Evolutionary conservation across 2,888 invertebrate species (phyloP).

Genomic region (Macropis europaea): DNA sequence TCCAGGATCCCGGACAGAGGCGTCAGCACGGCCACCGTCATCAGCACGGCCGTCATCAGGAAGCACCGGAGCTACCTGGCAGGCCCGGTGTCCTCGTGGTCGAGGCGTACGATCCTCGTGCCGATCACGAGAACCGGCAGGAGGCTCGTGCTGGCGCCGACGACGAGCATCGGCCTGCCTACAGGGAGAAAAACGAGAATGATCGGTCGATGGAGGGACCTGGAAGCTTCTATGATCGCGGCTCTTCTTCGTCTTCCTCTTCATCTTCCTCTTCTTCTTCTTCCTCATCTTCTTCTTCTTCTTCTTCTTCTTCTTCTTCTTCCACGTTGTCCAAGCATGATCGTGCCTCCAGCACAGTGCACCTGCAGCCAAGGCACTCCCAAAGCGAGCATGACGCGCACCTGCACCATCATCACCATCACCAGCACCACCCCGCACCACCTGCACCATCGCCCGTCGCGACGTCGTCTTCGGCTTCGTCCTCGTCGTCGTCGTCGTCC

Average conservation of each 20-base stretch:
- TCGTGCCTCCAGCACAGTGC: constrained; percentile 72
- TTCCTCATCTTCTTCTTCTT: constrained; percentile 61
- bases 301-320: constrained; percentile 69
- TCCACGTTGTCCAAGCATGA: constrained; percentile 75
- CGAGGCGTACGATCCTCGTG: constrained; percentile 65
- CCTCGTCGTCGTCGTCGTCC: constrained; percentile 65
- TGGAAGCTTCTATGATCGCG: constrained; percentile 53
- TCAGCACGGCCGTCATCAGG: constrained; percentile 63
- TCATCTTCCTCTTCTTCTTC: constrained; percentile 56
- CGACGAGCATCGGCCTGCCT: constrained; percentile 32
- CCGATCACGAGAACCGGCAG: constrained; percentile 56
- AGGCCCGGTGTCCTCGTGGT: constrained; percentile 69
- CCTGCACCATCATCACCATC: constrained; percentile 70
- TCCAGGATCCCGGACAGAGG: constrained; percentile 61
- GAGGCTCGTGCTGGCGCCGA: constrained; percentile 52
- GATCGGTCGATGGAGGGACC: constrained; percentile 45
- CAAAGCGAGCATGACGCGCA: constrained; percentile 72
- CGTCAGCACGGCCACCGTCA: constrained; percentile 61
- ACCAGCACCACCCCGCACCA: constrained; percentile 71
- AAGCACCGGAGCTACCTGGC: constrained; percentile 70
- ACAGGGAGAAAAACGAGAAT: constrained; percentile 28
- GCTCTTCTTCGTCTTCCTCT: constrained; percentile 45
- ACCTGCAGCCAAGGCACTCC: constrained; percentile 75
- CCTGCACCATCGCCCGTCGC: constrained; percentile 72
- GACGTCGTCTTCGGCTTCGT: constrained; percentile 59